A percentile compares a stretch with the other conserved stretches of the same genome.
Conservation (phyloP, 2,888 invertebrate genomes). For the Galeopsomyia nigrocyanea region DNA sequence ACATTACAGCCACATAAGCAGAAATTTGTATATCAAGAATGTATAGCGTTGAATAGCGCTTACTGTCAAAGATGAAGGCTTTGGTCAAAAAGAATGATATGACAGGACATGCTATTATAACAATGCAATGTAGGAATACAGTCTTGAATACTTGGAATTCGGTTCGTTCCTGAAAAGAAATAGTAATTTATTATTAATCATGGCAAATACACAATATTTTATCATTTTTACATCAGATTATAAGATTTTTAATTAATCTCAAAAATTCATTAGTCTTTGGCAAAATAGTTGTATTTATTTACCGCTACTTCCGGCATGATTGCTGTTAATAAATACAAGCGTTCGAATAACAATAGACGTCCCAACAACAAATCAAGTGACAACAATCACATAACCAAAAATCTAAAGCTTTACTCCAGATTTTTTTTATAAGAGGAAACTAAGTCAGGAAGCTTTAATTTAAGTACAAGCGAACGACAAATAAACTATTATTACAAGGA, state of each 20-base stretch:
- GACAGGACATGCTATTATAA: constrained; percentile 84
- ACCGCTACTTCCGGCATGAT: constrained; percentile 32
- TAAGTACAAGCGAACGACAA: too few species aligned
- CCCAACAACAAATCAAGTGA: background rate
- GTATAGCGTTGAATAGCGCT: constrained; percentile 56
- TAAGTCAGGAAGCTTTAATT: too few species aligned
- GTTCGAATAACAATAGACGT: constrained; percentile 12
- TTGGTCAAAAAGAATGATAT: constrained; percentile 81
- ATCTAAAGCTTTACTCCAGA: background rate
- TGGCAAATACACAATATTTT: too few species aligned
- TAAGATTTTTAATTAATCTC: too few species aligned
- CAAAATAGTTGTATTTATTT: background rate
- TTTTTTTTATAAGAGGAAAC: too few species aligned
- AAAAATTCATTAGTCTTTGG: too few species aligned
- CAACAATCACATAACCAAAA: constrained; percentile 33
- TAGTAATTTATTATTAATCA: background rate
- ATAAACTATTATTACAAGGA: too few species aligned
- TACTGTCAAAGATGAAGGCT: constrained; percentile 79
- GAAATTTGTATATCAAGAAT: background rate
- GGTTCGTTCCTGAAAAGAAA: constrained; percentile 73
- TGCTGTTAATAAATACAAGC: constrained; percentile 8
- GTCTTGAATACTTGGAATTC: constrained; percentile 82
- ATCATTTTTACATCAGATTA: too few species aligned
- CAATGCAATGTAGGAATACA: constrained; percentile 81
- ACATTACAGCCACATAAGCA: constrained; percentile 12